Percentiles rank a stretch among this genome's conserved stretches.
phyloP scores from a whole-genome alignment of 2,888 invertebrate species.

The Oxystoma pomonae region DNA sequence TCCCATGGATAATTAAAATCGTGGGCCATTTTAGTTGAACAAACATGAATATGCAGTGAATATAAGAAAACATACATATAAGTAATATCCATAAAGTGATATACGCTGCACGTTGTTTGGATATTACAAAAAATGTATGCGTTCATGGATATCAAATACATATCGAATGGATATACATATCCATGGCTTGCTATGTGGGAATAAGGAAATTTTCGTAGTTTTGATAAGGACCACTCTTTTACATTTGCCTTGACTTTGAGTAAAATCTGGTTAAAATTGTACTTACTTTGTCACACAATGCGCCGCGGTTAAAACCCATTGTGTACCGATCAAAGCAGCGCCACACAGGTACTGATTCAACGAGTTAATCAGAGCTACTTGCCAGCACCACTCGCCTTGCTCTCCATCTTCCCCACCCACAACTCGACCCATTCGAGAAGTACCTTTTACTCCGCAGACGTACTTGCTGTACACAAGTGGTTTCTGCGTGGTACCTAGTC shows the following conservation, averaged over 20 bases:
- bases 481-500: slow-evolving; percentile 56
- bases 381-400: slow-evolving; percentile 95
- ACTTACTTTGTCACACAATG: slow-evolving; percentile 90
- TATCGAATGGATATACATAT: no score
- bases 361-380: slow-evolving; percentile 88
- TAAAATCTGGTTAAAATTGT: no score
- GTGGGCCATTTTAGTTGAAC: neutral
- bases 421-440: slow-evolving; percentile 59
- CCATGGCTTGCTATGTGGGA: no score
- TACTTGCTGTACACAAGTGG: slow-evolving; percentile 82
- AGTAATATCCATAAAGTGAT: no score
- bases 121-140: no score
- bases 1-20: no score
- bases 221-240: no score
- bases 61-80: no score
- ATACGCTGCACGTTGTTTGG: no score
- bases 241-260: no score
- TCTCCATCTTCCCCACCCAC: slow-evolving; percentile 90
- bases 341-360: slow-evolving; percentile 92
- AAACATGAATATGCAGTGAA: neutral
- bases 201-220: no score
- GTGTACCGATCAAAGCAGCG: slow-evolving; percentile 87
- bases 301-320: slow-evolving; percentile 92
- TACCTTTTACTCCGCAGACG: slow-evolving; percentile 89
- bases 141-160: no score